Base-by-base conservation (phyloP, 2,888 invertebrate species). In the Eristalis tenax region DNA sequence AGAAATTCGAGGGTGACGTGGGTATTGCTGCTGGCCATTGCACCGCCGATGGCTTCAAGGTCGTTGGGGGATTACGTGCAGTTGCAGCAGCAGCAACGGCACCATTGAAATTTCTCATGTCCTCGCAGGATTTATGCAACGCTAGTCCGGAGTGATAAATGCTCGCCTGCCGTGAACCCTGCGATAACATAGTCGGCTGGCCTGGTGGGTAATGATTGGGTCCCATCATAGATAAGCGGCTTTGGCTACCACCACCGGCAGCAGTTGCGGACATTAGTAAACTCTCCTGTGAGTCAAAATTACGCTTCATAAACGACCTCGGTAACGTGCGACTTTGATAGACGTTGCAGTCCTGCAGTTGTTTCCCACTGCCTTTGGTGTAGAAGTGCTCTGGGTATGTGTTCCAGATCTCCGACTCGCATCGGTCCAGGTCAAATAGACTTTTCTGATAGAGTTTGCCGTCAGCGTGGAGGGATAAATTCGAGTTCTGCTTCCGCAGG, bases 1-100 rank as follows among this genome's bases (percentile, higher is more conserved):
- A 89, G 75, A 91, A 93, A 69, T 91, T 91, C 15, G 92, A 91
- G 1, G 93, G 93, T 22, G 93, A 93, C 2, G 92, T 92, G 1
- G 93, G 92, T 83, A 93, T 93, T 26, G 91, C 91, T 13, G 91
- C 89, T 61, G 93, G 93, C 93, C 93, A 93, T 38, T 93, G 92
- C 2, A 93, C 91, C 2, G 89, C 56, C 57, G 89, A 56, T 35
- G 89, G 89, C 85, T 89, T 75, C 85, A 88, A 79, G 66, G 75
- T 83, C 28, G 81, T 59, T 50, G 64, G 68, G 68, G 86, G 87
- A 65, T 84, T 85, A 70, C 88, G 85, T 83, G 83, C 70, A 38
- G 50, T 18, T 18, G 40, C 23, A 26, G 28, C 32, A 32, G 32
- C 32, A 32, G 32, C 70, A 35, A 15, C 65, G 35, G 2, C 40